A percentile compares a stretch with the other conserved stretches of the same genome.
phyloP scores from a whole-genome alignment of 2,888 invertebrate genomes.

The Clanis bilineata region DNA sequence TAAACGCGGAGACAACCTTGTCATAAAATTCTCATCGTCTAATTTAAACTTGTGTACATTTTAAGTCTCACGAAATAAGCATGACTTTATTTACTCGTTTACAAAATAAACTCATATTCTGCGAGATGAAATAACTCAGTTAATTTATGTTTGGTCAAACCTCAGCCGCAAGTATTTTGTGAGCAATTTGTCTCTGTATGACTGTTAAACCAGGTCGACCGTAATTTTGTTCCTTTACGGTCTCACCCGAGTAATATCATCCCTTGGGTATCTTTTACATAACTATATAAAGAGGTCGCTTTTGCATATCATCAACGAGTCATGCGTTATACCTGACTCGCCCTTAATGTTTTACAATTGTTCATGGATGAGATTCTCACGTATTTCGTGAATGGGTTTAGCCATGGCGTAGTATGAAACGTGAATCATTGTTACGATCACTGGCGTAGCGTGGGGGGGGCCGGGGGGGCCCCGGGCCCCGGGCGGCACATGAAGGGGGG shows the following conservation, averaged over 20 bases:
- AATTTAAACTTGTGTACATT: background rate
- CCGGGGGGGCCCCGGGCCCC: too few relatives aligned
- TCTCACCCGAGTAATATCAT: background rate
- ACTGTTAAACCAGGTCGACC: slow-evolving; percentile 22
- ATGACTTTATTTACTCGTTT: background rate
- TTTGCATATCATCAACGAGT: background rate
- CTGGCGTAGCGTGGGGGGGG: too few relatives aligned
- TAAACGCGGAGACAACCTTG: background rate
- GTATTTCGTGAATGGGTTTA: too few relatives aligned
- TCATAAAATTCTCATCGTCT: background rate
- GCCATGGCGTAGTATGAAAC: too few relatives aligned
- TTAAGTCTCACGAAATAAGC: background rate
- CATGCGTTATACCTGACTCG: background rate
- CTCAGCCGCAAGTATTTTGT: slow-evolving; percentile 12
- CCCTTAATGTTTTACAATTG: background rate
- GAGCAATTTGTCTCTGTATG: slow-evolving; percentile 18
- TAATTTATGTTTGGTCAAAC: slow-evolving; percentile 11
- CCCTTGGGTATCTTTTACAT: slow-evolving; percentile 2
- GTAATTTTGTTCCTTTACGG: slow-evolving; percentile 20
- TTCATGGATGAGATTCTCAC: too few relatives aligned
- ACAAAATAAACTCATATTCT: background rate
- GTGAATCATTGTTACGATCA: too few relatives aligned
- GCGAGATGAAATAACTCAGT: background rate
- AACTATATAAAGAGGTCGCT: background rate
- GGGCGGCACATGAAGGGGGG: too few relatives aligned